Evolutionary conservation across 30 jellyfish, hydroid and myxozoan species (phyloP).

Genomic region (Aurelia coerulea): DNA sequence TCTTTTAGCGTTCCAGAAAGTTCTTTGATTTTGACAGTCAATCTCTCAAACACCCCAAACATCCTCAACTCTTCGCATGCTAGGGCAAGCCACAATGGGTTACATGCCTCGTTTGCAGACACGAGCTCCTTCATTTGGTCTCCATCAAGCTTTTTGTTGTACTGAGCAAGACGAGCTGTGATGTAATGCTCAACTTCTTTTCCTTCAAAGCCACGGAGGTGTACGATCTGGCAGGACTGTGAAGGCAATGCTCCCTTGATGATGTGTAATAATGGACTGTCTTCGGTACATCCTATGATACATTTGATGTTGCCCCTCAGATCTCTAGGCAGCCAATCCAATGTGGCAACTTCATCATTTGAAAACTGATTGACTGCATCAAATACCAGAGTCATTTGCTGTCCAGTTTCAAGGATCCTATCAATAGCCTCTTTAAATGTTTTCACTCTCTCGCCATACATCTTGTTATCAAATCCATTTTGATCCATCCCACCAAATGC

Average conservation of each 20-base stretch:
- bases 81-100: conserved; percentile 88
- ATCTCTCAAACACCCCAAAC: conserved; percentile 86
- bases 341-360: conserved; percentile 30
- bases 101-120: conserved; percentile 60
- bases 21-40: conserved; percentile 49
- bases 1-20: conserved; percentile 73
- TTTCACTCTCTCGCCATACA: background rate
- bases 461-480: conserved; percentile 22
- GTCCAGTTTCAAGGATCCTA: background rate
- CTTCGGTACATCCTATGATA: conserved; percentile 71
- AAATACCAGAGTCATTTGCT: conserved; percentile 46
- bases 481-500: conserved; percentile 2
- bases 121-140: conserved; percentile 59
- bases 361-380: conserved; percentile 89
- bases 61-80: conserved; percentile 93
- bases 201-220: conserved; percentile 59
- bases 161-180: conserved; percentile 45
- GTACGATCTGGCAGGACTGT: conserved; percentile 3
- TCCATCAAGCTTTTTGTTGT: conserved; percentile 79
- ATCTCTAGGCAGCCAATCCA: conserved; percentile 79
- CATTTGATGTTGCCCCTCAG: conserved; percentile 55
- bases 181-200: conserved; percentile 25
- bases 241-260: conserved; percentile 2
- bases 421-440: conserved; percentile 35
- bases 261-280: conserved; percentile 8